Percentiles rank a stretch among this genome's conserved stretches.
Evolutionary conservation across 2,888 invertebrate species (phyloP).

Genomic region (Neria commutata): DNA sequence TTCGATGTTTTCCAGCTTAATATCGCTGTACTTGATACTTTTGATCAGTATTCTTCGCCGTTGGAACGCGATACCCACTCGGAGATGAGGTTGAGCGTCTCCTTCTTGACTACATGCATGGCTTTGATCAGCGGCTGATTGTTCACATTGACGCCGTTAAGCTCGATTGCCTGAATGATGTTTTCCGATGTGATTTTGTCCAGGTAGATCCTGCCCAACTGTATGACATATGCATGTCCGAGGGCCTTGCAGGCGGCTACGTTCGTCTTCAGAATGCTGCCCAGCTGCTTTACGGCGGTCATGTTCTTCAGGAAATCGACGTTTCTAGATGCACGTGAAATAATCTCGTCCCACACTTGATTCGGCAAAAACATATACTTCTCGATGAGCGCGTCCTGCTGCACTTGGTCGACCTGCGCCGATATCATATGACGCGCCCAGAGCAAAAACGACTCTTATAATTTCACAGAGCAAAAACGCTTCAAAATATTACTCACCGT

Average conservation of each 20-base stretch:
- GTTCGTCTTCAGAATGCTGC: conserved; percentile 98
- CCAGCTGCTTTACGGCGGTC: conserved; percentile 95
- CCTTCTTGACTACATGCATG: conserved; percentile 98
- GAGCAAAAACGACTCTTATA: no score
- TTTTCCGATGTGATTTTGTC: conserved; percentile 98
- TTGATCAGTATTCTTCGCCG: no score
- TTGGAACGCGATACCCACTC: conserved; percentile 94
- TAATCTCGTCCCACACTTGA: conserved; percentile 97
- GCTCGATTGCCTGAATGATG: conserved; percentile 89
- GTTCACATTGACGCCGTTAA: conserved; percentile 95
- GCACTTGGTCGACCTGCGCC: conserved; percentile 88
- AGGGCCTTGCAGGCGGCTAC: conserved; percentile 98
- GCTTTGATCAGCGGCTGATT: conserved; percentile 97
- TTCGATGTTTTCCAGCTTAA: no score
- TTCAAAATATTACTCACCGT: no score
- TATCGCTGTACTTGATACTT: no score
- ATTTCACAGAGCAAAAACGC: no score
- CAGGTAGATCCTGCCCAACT: conserved; percentile 95
- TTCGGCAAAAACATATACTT: conserved; percentile 98
- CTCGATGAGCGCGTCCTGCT: conserved; percentile 94
- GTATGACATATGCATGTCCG: conserved; percentile 93
- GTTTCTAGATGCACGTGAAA: conserved; percentile 95
- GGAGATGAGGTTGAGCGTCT: conserved; percentile 94
- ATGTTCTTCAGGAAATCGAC: conserved; percentile 95
- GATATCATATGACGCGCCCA: no score